Conservation (phyloP, 2,113 vertebrate genomes). For the Sinocyclocheilus maitianheensis region DNA sequence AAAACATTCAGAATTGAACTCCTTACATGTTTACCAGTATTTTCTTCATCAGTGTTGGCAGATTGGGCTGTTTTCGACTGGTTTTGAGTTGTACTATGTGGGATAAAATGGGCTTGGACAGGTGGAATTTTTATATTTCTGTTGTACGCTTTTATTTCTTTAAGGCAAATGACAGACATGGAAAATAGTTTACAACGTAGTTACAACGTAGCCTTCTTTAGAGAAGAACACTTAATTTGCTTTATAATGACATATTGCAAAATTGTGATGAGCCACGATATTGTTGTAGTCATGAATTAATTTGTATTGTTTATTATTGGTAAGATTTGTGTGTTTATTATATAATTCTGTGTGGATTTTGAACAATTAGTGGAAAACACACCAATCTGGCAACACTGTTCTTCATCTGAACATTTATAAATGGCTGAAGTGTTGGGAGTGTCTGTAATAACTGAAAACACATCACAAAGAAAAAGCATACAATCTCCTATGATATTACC, state of each 20-base stretch:
- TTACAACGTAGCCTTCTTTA: too few relatives aligned
- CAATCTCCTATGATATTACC: neutral
- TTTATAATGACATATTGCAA: too few relatives aligned
- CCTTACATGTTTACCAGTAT: neutral
- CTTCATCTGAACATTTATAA: neutral
- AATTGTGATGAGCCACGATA: too few relatives aligned
- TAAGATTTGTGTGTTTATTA: neutral
- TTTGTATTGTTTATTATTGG: too few relatives aligned
- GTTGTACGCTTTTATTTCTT: too few relatives aligned
- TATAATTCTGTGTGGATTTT: neutral
- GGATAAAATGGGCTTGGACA: too few relatives aligned
- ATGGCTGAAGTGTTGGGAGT: neutral
- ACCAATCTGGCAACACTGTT: constrained; percentile 15
- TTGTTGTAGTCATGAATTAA: too few relatives aligned
- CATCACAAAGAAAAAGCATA: neutral
- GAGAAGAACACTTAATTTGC: too few relatives aligned
- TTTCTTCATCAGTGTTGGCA: neutral
- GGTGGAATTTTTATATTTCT: neutral
- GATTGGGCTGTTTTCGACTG: too few relatives aligned
- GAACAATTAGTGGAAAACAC: neutral
- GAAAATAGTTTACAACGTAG: too few relatives aligned
- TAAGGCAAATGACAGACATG: too few relatives aligned
- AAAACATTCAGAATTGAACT: neutral
- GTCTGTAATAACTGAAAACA: neutral
- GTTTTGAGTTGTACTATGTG: too few relatives aligned